Evolutionary conservation across 2,888 invertebrate genomes (phyloP).

Genomic region (Euphydryas editha): DNA sequence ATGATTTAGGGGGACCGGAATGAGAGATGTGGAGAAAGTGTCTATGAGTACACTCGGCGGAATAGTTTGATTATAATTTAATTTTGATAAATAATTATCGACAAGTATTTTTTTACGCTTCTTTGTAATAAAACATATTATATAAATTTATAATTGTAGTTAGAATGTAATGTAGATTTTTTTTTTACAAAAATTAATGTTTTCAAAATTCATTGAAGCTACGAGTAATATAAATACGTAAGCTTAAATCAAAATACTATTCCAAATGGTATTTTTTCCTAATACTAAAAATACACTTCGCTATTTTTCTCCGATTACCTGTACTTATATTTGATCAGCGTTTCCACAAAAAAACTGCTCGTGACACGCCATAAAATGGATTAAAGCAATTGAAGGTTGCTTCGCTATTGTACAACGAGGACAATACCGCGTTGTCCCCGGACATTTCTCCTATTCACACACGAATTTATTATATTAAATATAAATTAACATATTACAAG

Average conservation of each 20-base stretch:
- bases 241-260: too few species aligned
- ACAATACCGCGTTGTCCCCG: conserved; percentile 54
- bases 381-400: conserved; percentile 72
- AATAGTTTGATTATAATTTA: not conserved
- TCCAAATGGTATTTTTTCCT: not conserved
- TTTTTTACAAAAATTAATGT: too few species aligned
- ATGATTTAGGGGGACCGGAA: conserved; percentile 74
- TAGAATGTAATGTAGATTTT: too few species aligned
- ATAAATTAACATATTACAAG: conserved; percentile 79
- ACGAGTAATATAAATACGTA: too few species aligned
- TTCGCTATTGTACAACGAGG: conserved; percentile 50
- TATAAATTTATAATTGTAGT: not conserved
- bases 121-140: not conserved
- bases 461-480: conserved; percentile 78
- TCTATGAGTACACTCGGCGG: conserved; percentile 35
- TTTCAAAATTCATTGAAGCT: too few species aligned
- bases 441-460: conserved; percentile 61
- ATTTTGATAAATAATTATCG: not conserved
- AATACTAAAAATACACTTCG: not conserved
- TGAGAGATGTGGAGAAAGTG: conserved; percentile 40
- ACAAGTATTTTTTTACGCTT: not conserved
- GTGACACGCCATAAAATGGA: conserved; percentile 81
- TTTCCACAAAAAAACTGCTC: conserved; percentile 54
- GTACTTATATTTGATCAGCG: conserved; percentile 42
- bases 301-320: conserved; percentile 20